Conservation (phyloP, 64 coral and sea anemone species). For the Montipora foliosa region DNA sequence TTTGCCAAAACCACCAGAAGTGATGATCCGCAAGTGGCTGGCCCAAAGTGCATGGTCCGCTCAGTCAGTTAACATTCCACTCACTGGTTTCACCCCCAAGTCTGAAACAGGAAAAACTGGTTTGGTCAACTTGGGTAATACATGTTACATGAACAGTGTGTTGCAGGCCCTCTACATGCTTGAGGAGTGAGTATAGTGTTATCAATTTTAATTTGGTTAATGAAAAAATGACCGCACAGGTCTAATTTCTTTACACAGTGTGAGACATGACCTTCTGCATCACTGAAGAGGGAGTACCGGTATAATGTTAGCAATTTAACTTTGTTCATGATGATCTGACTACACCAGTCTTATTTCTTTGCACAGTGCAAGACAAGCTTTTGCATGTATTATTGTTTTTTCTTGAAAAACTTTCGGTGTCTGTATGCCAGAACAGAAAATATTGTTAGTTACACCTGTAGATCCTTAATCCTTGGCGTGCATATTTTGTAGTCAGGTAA, state of each 20-base stretch:
- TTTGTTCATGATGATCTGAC: neutral
- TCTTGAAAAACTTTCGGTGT: neutral
- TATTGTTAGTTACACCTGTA: too few relatives aligned
- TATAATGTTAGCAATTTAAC: neutral
- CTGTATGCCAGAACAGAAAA: neutral
- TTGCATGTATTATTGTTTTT: neutral
- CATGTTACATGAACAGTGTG: slow-evolving; percentile 98
- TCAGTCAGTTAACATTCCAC: slow-evolving; percentile 31
- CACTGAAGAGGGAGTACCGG: slow-evolving; percentile 85
- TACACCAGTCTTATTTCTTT: neutral
- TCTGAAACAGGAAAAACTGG: slow-evolving; percentile 92
- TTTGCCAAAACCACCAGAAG: slow-evolving; percentile 83
- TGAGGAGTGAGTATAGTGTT: slow-evolving; percentile 82
- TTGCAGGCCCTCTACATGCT: slow-evolving; percentile 95
- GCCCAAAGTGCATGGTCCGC: slow-evolving; percentile 82
- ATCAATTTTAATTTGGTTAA: neutral
- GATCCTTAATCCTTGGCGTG: too few relatives aligned
- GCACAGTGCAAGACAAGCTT: neutral
- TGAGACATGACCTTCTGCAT: slow-evolving; percentile 65
- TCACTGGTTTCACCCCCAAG: slow-evolving; percentile 57
- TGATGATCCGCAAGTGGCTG: slow-evolving; percentile 95
- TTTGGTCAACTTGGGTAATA: slow-evolving; percentile 93
- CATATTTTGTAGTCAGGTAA: too few relatives aligned
- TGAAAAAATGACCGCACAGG: neutral
- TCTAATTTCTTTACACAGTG: too few relatives aligned